Evolutionary conservation across 2,797 vertebrate genomes (phyloP).

Genomic region (Protonibea diacanthus): DNA sequence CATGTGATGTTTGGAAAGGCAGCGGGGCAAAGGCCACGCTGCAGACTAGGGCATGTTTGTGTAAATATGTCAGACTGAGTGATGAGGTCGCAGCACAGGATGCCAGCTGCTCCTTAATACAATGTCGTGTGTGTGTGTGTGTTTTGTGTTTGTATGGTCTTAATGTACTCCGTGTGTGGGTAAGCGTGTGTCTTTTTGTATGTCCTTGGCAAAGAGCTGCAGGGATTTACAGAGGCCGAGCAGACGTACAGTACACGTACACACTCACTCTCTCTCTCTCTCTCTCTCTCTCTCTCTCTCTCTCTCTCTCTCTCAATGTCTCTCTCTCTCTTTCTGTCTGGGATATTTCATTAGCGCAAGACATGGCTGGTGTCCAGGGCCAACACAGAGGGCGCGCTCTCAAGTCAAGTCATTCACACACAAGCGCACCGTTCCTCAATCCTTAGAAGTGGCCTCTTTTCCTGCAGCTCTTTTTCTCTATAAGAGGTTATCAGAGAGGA

Average conservation of each 20-base stretch:
- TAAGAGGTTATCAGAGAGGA: constrained; percentile 67
- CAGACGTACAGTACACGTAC: constrained; percentile 9
- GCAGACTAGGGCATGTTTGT: constrained; percentile 61
- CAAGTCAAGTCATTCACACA: constrained; percentile 62
- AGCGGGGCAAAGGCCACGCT: constrained; percentile 54
- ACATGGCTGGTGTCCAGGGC: constrained; percentile 68
- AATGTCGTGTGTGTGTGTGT: constrained; percentile 20
- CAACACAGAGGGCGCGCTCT: constrained; percentile 62
- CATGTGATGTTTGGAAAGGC: constrained; percentile 37
- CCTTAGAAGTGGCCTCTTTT: constrained; percentile 49
- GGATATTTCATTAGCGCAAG: constrained; percentile 77
- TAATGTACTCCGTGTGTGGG: constrained; percentile 33
- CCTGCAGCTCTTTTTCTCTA: constrained; percentile 40
- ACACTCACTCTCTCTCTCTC: neutral
- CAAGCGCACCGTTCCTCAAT: constrained; percentile 41
- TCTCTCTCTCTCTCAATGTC: neutral
- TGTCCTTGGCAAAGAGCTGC: constrained; percentile 65
- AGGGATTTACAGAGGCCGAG: constrained; percentile 52
- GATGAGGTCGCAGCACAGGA: constrained; percentile 55
- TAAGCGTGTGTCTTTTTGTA: constrained; percentile 40
- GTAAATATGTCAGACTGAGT: constrained; percentile 68
- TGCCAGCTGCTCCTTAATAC: constrained; percentile 55
- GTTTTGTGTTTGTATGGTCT: constrained; percentile 43
- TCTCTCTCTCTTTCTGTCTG: constrained; percentile 28
- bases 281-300: neutral